Evolutionary conservation across 2,888 invertebrate genomes (phyloP).

Genomic region (Troides helena): DNA sequence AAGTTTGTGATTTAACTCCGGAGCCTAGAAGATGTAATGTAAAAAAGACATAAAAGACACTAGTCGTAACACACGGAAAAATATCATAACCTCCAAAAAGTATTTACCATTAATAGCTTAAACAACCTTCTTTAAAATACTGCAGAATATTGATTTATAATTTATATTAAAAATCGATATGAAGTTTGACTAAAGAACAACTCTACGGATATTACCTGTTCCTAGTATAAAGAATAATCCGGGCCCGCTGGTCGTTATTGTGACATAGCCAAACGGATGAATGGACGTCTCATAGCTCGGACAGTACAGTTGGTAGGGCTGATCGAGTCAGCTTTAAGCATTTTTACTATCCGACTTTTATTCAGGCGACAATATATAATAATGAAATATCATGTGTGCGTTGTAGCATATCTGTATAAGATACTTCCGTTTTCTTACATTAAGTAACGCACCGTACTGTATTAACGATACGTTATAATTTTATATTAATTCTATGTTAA

Average conservation of each 20-base stretch:
- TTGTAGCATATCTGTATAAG: neutral
- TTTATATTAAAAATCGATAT: constrained; percentile 8
- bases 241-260: constrained; percentile 59
- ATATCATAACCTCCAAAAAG: no score
- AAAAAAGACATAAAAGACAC: no score
- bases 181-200: constrained; percentile 34
- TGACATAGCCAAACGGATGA: constrained; percentile 53
- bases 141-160: no score
- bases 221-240: constrained; percentile 71
- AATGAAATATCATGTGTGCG: constrained; percentile 6
- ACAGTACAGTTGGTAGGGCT: constrained; percentile 50
- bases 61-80: no score
- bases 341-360: constrained; percentile 44
- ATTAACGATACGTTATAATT: no score
- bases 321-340: constrained; percentile 49
- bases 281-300: constrained; percentile 61
- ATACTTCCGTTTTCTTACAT: neutral
- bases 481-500: no score
- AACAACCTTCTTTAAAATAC: neutral
- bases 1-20: no score
- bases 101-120: no score
- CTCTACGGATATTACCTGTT: constrained; percentile 71
- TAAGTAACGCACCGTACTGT: no score
- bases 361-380: constrained; percentile 34
- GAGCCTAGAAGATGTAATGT: no score